Evolutionary conservation across 2,888 invertebrate species (phyloP), one percentile per base, ranked within the genome.

Genomic region (Euplagia quadripunctaria): DNA sequence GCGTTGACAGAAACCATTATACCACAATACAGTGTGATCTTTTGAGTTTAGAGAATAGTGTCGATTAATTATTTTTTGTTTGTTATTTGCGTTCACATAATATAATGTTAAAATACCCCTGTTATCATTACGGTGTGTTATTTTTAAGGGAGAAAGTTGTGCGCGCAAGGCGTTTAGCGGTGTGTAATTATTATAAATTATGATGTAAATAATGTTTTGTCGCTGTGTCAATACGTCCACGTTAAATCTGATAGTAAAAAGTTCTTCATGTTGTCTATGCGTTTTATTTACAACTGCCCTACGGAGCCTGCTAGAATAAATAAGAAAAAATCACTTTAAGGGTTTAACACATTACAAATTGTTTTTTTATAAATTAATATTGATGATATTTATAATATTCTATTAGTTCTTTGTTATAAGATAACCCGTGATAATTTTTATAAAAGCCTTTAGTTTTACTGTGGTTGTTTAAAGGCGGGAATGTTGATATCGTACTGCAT

Each of bases 151-250:
- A 73, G 74, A 71, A 69, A 61, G 75, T 79, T 76, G 80, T 79
- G 84, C 81, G 31, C 84, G 70, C 79, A 78, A 75, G 81, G 80
- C 77, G 80, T 85, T 81, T 81, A 81, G 82, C 77, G 77, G 81
- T 85, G 83, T 87, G 87, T 86, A 86, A 81, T 84, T 80, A 77
- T 77, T 70, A 78, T 76, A 76, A 61, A 84, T 85, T 88, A 90
- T 86, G 41, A 70, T 92, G 92, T 94, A 93, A 91, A 93, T 93
- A 93, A 79, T 85, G 89, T 86, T 92, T 92, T 91, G 89, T 94
- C 93, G 93, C 93, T 93, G 91, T 92, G 91, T 94, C 93, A 87
- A 94, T 85, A 95, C 95, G 95, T 95, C 95, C 95, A 94, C 90
- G 92, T 94, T 94, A 92, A 87, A 90, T 92, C 93, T 91, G 90